phyloP scores from a whole-genome alignment of 2,797 vertebrate species.

The Muscicapa comitata region DNA sequence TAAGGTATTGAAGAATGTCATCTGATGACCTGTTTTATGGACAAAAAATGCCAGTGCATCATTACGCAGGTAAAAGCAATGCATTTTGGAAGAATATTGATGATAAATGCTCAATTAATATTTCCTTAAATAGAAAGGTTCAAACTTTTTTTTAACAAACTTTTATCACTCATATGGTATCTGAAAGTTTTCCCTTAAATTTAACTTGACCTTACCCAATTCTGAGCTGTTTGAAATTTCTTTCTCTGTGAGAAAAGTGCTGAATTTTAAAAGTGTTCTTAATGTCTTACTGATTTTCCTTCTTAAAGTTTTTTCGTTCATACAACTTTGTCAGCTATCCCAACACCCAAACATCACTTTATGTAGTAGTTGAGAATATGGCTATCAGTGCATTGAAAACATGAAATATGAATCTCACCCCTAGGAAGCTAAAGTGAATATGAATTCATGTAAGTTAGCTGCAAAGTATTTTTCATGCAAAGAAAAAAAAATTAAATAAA shows the following conservation, averaged over 20 bases:
- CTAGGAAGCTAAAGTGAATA: not conserved
- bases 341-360: not conserved
- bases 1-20: not conserved
- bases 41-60: not conserved
- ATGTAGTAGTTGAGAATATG: not conserved
- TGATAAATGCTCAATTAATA: not conserved
- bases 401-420: not conserved
- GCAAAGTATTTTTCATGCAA: not conserved
- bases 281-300: not conserved
- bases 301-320: not conserved
- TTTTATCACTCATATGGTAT: not conserved
- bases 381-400: not conserved
- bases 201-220: not conserved
- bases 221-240: not conserved
- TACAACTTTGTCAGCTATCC: not conserved
- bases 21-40: not conserved
- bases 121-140: not conserved
- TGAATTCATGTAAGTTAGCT: not conserved
- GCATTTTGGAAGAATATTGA: not conserved
- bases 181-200: not conserved
- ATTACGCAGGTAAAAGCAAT: not conserved
- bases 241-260: not conserved
- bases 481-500: not conserved
- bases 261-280: not conserved
- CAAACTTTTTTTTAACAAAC: not conserved